A percentile compares a stretch with the other conserved stretches of the same genome.
Conservation (phyloP, 2,888 invertebrate species). For the Andrena bicolor region DNA sequence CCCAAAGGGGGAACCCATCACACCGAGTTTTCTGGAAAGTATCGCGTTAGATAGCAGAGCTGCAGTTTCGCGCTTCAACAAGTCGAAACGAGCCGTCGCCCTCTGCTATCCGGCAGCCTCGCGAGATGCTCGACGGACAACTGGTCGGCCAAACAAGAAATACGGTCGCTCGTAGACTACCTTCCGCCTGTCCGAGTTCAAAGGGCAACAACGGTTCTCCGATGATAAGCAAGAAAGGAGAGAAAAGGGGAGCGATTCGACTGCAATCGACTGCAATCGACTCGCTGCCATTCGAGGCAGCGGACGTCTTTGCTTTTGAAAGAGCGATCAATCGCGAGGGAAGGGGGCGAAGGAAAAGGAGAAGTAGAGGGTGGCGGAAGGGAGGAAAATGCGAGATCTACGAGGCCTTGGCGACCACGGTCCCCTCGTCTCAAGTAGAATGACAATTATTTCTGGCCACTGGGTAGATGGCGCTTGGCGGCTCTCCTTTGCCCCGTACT, state of each 20-base stretch:
- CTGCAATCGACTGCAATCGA: not conserved
- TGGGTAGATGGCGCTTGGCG: conserved; percentile 82
- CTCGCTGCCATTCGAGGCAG: not conserved
- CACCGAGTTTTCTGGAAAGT: not conserved
- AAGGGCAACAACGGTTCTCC: not conserved
- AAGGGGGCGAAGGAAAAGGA: not conserved
- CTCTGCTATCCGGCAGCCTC: not conserved
- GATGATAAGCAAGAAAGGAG: not conserved
- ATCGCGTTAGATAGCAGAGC: not conserved
- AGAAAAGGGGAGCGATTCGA: not conserved
- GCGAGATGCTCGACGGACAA: not conserved
- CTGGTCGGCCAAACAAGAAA: not conserved
- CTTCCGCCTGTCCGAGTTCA: conserved; percentile 7
- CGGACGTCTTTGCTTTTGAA: not conserved
- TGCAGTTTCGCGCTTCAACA: conserved; percentile 19
- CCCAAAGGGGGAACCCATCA: not conserved
- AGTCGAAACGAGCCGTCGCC: conserved; percentile 12
- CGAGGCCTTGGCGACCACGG: conserved; percentile 54
- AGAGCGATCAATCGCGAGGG: not conserved
- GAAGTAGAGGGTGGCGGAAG: conserved; percentile 12
- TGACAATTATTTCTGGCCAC: conserved; percentile 82
- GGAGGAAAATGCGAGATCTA: conserved; percentile 11
- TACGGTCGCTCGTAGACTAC: not conserved
- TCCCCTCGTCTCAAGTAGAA: conserved; percentile 70
- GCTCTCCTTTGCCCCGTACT: conserved; percentile 79